These are phyloP conservation scores for Chrysina gloriosa DNA, from an alignment of 2,888 invertebrate species.

Conservation along the genomic window DNA sequence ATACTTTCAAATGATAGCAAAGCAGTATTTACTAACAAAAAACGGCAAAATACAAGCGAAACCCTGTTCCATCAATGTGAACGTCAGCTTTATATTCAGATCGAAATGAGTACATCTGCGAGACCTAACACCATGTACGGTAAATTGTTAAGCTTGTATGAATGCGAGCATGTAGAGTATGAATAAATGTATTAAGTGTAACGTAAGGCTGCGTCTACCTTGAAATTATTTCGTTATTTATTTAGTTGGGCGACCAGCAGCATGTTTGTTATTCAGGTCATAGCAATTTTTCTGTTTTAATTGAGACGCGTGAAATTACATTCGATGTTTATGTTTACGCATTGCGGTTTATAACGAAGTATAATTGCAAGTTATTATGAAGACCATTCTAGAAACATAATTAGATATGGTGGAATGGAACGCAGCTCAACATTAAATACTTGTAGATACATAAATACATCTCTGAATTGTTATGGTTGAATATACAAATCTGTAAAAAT, in stretches of 20 bases:
- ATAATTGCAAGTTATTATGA: slow-evolving; percentile 6
- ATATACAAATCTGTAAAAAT: too few species aligned
- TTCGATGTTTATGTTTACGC: slow-evolving; percentile 11
- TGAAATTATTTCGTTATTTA: slow-evolving; percentile 23
- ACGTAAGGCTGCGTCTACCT: slow-evolving; percentile 18
- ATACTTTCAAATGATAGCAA: too few species aligned
- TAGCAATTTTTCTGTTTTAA: slow-evolving; percentile 21
- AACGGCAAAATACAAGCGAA: neutral
- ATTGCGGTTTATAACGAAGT: neutral
- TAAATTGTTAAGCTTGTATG: slow-evolving; percentile 10
- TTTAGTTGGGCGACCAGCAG: slow-evolving; percentile 6
- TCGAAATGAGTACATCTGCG: too few species aligned
- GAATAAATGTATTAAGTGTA: slow-evolving; percentile 33
- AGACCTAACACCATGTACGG: neutral
- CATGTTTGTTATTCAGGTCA: slow-evolving; percentile 28
- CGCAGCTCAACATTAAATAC: neutral
- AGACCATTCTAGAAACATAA: neutral
- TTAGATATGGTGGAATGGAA: neutral
- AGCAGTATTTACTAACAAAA: too few species aligned
- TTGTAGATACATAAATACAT: too few species aligned
- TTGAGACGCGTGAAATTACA: slow-evolving; percentile 8
- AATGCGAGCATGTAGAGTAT: neutral
- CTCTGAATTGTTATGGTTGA: too few species aligned
- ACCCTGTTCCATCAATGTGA: neutral
- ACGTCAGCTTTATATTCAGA: neutral